These are phyloP conservation scores for Podarcis lilfordi DNA, from an alignment of 2,797 vertebrate genomes.

Conservation along the genomic window DNA sequence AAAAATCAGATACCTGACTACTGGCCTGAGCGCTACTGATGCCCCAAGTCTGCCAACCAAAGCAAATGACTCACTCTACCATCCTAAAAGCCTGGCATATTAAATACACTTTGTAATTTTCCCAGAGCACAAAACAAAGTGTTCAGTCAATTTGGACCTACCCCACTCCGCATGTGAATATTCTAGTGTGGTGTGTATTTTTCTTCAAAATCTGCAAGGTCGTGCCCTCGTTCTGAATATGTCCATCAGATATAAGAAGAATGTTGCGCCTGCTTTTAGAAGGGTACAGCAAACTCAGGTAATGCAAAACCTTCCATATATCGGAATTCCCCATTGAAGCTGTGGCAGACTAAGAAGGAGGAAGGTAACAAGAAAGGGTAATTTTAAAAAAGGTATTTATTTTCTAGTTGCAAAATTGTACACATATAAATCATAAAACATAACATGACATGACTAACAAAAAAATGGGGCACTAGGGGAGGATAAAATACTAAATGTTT, in stretches of 20 bases:
- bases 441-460: no score
- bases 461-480: no score
- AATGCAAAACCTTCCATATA: constrained; percentile 85
- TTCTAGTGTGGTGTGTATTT: constrained; percentile 78
- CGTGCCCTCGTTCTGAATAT: constrained; percentile 83
- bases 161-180: constrained; percentile 88
- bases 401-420: no score
- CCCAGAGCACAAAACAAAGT: neutral
- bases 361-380: neutral
- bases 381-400: neutral
- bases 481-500: no score
- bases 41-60: neutral
- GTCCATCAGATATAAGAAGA: constrained; percentile 89
- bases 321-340: constrained; percentile 87
- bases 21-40: no score
- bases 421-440: no score
- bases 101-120: neutral
- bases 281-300: constrained; percentile 82
- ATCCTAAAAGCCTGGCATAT: neutral
- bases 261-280: constrained; percentile 81
- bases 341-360: constrained; percentile 68
- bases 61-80: neutral
- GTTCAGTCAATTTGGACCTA: constrained; percentile 61
- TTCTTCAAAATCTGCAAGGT: constrained; percentile 82
- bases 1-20: no score